Conservation (phyloP, 2,113 vertebrate species). For the Catharus bicknelli region DNA sequence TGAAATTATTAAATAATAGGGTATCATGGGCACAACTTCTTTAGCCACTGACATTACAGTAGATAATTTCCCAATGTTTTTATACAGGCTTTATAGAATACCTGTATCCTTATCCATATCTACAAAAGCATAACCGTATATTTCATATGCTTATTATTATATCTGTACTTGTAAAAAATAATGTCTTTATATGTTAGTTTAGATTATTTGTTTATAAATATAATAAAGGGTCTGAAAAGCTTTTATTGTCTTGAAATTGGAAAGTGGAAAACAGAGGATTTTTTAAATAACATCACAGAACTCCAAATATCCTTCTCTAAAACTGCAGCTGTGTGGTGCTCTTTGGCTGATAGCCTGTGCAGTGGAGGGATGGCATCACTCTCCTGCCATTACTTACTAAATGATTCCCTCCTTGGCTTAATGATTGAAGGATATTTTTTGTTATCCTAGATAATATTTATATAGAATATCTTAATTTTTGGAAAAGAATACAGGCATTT, state of each 20-base stretch:
- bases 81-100: not conserved
- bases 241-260: not conserved
- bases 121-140: not conserved
- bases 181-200: not conserved
- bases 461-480: not conserved
- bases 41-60: not conserved
- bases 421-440: not conserved
- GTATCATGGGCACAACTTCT: not conserved
- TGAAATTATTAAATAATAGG: not conserved
- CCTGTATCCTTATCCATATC: not conserved
- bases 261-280: not conserved
- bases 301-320: not conserved
- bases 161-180: not conserved
- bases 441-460: not conserved
- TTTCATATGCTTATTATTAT: not conserved
- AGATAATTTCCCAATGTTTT: not conserved
- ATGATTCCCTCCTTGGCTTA: not conserved
- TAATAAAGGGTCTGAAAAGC: not conserved
- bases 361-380: not conserved
- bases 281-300: not conserved
- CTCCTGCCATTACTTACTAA: not conserved
- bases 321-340: slow-evolving; percentile 24
- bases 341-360: slow-evolving; percentile 3
- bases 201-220: slow-evolving; percentile 1
- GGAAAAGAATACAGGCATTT: not conserved